phyloP scores from a whole-genome alignment of 2,113 vertebrate genomes.

The Platichthys flesus region DNA sequence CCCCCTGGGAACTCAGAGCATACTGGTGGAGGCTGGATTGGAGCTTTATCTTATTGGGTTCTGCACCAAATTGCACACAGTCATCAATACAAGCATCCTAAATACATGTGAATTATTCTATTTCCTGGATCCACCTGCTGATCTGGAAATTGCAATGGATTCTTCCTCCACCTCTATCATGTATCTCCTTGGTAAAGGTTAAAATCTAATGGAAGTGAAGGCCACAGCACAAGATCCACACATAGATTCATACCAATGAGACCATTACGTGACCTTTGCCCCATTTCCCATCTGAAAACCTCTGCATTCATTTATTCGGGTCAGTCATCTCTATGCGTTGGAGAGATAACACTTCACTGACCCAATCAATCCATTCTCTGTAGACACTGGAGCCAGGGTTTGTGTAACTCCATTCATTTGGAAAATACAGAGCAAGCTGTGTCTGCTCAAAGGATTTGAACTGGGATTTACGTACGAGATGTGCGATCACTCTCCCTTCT shows the following conservation, averaged over 20 bases:
- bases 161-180: too few species aligned
- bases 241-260: background rate
- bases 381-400: background rate
- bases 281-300: background rate
- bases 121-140: too few species aligned
- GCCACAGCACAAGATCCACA: background rate
- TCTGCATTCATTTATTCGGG: background rate
- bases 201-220: background rate
- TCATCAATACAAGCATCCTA: too few species aligned
- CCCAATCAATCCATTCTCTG: background rate
- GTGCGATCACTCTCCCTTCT: background rate
- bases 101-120: too few species aligned
- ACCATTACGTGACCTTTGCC: background rate
- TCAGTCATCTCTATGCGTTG: background rate
- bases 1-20: too few species aligned
- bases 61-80: too few species aligned
- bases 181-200: background rate
- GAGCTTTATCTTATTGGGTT: too few species aligned
- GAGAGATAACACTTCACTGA: background rate
- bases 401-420: too few species aligned
- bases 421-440: background rate
- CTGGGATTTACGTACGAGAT: background rate
- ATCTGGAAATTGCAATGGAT: too few species aligned
- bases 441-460: constrained; percentile 1
- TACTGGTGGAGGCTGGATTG: too few species aligned